Percentiles rank a stretch among this genome's conserved stretches.
These are phyloP conservation scores for Poeciliopsis turrubarensis DNA, from an alignment of 2,113 vertebrate species.

Conservation along the genomic window DNA sequence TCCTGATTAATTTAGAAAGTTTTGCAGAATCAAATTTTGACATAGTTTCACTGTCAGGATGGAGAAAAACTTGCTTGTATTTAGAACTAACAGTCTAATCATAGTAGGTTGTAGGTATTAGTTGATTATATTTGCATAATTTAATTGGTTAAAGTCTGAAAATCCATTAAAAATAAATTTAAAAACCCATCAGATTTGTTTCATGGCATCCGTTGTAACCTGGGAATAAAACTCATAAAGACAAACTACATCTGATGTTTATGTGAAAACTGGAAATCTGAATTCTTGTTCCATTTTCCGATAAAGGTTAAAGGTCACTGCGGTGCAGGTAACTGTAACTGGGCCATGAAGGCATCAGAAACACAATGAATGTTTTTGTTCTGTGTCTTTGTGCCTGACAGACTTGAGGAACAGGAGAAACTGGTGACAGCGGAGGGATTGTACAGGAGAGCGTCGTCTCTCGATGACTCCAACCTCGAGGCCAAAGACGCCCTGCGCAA, in stretches of 20 bases:
- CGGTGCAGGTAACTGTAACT: not conserved
- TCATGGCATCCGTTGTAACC: too few species aligned
- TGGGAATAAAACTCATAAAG: too few species aligned
- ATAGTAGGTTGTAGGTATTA: too few species aligned
- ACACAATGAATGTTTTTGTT: not conserved
- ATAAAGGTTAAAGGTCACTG: not conserved
- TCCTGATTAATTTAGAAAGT: too few species aligned
- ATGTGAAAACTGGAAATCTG: not conserved
- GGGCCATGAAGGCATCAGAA: not conserved
- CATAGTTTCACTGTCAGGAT: too few species aligned
- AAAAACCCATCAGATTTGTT: too few species aligned
- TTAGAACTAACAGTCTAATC: too few species aligned
- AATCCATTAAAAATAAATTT: too few species aligned
- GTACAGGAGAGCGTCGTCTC: conserved; percentile 88
- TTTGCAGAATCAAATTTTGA: too few species aligned
- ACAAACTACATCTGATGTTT: not conserved
- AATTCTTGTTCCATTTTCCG: not conserved
- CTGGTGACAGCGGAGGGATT: conserved; percentile 91
- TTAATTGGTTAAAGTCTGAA: too few species aligned
- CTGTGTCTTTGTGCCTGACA: conserved; percentile 46
- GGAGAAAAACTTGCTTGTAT: too few species aligned
- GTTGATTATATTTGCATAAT: too few species aligned
- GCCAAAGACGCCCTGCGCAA: conserved; percentile 90
- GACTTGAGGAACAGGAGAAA: conserved; percentile 95
- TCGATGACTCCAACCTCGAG: conserved; percentile 89